phyloP scores from a whole-genome alignment of 2,888 invertebrate genomes.

The Lordiphosa fenestrarum region DNA sequence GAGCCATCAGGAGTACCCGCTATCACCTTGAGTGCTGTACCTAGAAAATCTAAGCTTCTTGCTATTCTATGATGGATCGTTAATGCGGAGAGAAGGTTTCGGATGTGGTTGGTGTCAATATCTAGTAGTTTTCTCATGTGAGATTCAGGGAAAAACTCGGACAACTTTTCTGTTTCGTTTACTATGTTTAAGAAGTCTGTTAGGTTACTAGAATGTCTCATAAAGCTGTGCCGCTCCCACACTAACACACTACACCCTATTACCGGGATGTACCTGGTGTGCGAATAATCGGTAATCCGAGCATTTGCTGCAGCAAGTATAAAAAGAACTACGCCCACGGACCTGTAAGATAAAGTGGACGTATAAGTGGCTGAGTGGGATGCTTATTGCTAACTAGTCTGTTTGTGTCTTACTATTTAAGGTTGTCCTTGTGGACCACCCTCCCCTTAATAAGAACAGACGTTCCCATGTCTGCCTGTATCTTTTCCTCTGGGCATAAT shows the following conservation, averaged over 20 bases:
- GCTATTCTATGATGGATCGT: conserved; percentile 1
- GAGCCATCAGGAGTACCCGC: conserved; percentile 1
- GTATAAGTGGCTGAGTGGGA: too few relatives aligned
- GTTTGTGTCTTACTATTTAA: too few relatives aligned
- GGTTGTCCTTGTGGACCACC: conserved; percentile 1
- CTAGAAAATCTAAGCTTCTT: conserved; percentile 1
- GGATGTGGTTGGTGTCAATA: background rate
- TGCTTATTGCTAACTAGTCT: too few relatives aligned
- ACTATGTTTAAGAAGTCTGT: too few relatives aligned
- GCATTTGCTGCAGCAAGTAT: too few relatives aligned
- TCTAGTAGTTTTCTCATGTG: conserved; percentile 7
- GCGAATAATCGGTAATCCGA: too few relatives aligned
- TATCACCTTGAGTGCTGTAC: conserved; percentile 1
- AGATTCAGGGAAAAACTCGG: conserved; percentile 1
- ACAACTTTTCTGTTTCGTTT: background rate
- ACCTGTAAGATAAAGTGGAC: too few relatives aligned
- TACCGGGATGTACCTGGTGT: too few relatives aligned
- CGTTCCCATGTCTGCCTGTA: conserved; percentile 3
- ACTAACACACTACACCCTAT: too few relatives aligned
- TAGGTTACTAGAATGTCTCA: too few relatives aligned
- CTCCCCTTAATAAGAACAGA: background rate
- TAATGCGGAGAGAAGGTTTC: conserved; percentile 1
- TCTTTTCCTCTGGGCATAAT: background rate
- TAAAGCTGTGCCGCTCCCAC: too few relatives aligned
- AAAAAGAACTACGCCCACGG: too few relatives aligned